Evolutionary conservation across 1,140 invertebrate species (phyloP).

Genomic region (Tigriopus japonicus): DNA sequence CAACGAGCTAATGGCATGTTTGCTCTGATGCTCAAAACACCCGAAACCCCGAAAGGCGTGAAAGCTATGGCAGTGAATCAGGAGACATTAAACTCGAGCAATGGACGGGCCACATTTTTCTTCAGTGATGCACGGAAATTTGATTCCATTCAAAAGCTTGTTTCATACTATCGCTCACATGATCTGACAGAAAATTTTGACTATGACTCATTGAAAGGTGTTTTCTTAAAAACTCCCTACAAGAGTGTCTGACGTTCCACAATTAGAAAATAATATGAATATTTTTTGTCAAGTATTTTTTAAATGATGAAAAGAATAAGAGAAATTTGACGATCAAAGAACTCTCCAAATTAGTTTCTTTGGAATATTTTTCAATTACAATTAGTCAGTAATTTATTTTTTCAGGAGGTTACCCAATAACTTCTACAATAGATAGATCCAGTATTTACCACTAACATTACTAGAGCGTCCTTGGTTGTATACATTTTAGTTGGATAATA

Average conservation of each 20-base stretch:
- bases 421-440: too few relatives aligned
- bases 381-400: too few relatives aligned
- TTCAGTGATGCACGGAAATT: slow-evolving; percentile 3
- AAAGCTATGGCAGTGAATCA: background rate
- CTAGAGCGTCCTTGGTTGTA: too few relatives aligned
- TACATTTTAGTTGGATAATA: too few relatives aligned
- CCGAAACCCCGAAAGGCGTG: background rate
- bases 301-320: too few relatives aligned
- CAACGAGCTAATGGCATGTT: background rate
- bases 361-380: too few relatives aligned
- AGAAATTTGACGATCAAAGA: too few relatives aligned
- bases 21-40: slow-evolving; percentile 7
- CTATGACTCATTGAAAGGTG: slow-evolving; percentile 3
- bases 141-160: background rate
- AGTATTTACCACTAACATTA: too few relatives aligned
- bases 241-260: background rate
- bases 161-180: slow-evolving; percentile 1
- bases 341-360: too few relatives aligned
- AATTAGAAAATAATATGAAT: too few relatives aligned
- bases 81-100: background rate
- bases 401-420: too few relatives aligned
- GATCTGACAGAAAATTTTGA: slow-evolving; percentile 10
- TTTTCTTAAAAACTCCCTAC: slow-evolving; percentile 5
- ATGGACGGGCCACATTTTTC: background rate
- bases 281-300: too few relatives aligned